Evolutionary conservation across 2,797 vertebrate genomes (phyloP).

Genomic region (Rhyacichthys aspro): DNA sequence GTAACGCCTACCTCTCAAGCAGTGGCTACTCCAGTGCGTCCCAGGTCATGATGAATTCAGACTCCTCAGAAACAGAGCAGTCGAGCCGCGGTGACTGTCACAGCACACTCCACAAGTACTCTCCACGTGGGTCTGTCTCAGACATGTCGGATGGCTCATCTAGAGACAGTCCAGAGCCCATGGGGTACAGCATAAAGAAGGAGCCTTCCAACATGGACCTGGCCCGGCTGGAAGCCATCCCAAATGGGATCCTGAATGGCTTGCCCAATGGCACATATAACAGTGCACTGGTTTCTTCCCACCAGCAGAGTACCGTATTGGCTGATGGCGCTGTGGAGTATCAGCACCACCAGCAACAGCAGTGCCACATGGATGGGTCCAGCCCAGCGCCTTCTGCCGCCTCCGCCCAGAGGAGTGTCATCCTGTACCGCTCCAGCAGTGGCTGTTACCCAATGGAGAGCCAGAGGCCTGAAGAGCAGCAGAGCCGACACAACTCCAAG

Average conservation of each 20-base stretch:
- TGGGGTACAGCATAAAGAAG: constrained; percentile 75
- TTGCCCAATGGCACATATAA: constrained; percentile 38
- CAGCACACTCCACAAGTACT: constrained; percentile 74
- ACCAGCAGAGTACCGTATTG: constrained; percentile 55
- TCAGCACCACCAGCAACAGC: constrained; percentile 67
- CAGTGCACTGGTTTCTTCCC: constrained; percentile 51
- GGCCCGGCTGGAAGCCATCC: constrained; percentile 62
- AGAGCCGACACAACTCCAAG: constrained; percentile 48
- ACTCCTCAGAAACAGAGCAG: constrained; percentile 85
- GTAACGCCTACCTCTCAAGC: constrained; percentile 77
- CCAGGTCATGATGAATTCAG: constrained; percentile 81
- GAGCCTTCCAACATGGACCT: constrained; percentile 76
- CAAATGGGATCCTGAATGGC: constrained; percentile 37
- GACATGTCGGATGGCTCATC: constrained; percentile 85
- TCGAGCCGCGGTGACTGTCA: constrained; percentile 70
- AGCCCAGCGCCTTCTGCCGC: constrained; percentile 56
- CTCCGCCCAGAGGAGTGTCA: constrained; percentile 81
- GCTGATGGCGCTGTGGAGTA: constrained; percentile 67
- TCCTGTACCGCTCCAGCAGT: constrained; percentile 82
- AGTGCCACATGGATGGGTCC: constrained; percentile 58
- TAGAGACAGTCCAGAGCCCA: constrained; percentile 81
- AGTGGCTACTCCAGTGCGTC: constrained; percentile 81
- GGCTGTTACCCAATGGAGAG: constrained; percentile 78
- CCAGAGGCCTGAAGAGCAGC: constrained; percentile 67
- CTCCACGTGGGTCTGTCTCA: constrained; percentile 80